Conservation (phyloP, 1,140 invertebrate species). For the Drosophila pandora region DNA sequence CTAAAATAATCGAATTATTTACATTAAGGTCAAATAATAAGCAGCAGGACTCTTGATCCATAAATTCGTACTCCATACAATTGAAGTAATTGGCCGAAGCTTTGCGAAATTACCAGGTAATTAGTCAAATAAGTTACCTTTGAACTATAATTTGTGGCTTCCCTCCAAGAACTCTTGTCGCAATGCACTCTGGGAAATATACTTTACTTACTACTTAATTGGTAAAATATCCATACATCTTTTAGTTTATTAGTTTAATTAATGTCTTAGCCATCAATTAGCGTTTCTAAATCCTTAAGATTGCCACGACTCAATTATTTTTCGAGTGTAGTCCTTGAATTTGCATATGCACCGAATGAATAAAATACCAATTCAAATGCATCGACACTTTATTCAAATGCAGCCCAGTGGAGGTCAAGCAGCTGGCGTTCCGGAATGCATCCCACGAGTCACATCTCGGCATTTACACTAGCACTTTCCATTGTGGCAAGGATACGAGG, state of each 20-base stretch:
- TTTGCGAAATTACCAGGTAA: not conserved
- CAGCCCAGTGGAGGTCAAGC: conserved; percentile 8
- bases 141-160: not conserved
- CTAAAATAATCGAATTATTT: too few relatives aligned
- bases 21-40: not conserved
- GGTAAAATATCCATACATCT: not conserved
- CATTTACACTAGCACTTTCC: not conserved
- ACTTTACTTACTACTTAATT: not conserved
- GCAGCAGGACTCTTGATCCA: not conserved
- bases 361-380: conserved; percentile 18
- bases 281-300: too few relatives aligned
- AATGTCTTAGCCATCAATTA: too few relatives aligned
- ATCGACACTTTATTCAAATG: conserved; percentile 13
- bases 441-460: conserved; percentile 4
- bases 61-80: not conserved
- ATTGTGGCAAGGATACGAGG: not conserved
- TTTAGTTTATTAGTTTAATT: too few relatives aligned
- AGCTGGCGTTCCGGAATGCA: not conserved
- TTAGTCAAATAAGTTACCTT: not conserved
- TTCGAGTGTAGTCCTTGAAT: conserved; percentile 3
- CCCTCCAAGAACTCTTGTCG: not conserved
- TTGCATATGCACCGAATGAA: conserved; percentile 5
- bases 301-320: not conserved
- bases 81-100: not conserved
- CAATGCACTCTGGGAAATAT: not conserved